Base-by-base conservation (phyloP, 2,888 invertebrate genomes). In the Agonum fuliginosum region DNA sequence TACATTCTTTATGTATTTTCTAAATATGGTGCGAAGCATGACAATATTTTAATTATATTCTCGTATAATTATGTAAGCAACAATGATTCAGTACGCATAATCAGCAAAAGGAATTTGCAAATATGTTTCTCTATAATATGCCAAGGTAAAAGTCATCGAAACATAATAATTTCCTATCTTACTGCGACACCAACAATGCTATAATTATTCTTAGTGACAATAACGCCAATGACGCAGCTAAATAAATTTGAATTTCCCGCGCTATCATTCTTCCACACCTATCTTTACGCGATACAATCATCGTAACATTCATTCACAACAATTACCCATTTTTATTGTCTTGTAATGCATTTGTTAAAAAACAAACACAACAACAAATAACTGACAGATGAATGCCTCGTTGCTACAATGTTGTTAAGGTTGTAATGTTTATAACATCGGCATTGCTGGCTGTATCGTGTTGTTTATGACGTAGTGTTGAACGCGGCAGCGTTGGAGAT, bases 401-500 rank as follows among this genome's bases (percentile, higher is more conserved):
- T 30, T 27, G 24, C 22, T 30, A 62, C 34, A 62, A 19, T 62
- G 58, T 62, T 62, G 58, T 14, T 30, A 30, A 30, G 3, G 30
- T 30, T 30, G 8, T 30, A 5, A 30, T 8, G 30, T 30, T 30
- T 30, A 30, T 58, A 51, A 17, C 58, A 58, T 30, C 14, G 54
- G n/a, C 20, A 48, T 10, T 10, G 19, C n/a, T 54, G 14, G 19
- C n/a, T 54, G 54, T 54, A 24, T 24, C 24, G 24, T 12, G 54
- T 62, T 62, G 17, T 62, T 62, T 30, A 62, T 62, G 58, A 62
- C 27, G 30, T 62, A 62, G 30, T 62, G 58, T 19, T 62, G 8
- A 62, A 17, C 30, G 30, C 19, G 17, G 30, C 14, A 62, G 30
- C 30, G 30, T 30, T 6, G 30, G 30, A 34, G 30, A 19, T 17